Conservation (phyloP, 2,113 vertebrate genomes). For the Bambusicola thoracicus region DNA sequence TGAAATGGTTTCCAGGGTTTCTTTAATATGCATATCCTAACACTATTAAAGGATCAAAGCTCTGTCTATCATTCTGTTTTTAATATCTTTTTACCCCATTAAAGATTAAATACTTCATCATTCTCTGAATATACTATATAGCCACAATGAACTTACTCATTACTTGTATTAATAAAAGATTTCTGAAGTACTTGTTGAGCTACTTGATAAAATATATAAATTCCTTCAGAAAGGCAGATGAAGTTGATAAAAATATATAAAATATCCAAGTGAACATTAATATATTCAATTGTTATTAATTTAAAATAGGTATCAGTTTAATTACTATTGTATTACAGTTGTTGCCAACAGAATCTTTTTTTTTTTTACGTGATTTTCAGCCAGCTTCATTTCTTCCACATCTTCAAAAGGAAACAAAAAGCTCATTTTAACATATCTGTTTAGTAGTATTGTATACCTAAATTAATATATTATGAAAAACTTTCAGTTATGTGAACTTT, state of each 20-base stretch:
- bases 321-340: neutral
- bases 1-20: neutral
- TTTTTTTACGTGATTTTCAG: neutral
- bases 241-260: neutral
- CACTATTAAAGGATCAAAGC: constrained; percentile 39
- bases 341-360: neutral
- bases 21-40: constrained; percentile 1
- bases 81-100: constrained; percentile 7
- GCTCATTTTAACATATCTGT: neutral
- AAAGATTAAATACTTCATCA: constrained; percentile 43
- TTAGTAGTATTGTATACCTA: neutral
- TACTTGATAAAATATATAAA: constrained; percentile 22
- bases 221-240: neutral
- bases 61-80: constrained; percentile 10
- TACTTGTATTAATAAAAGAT: constrained; percentile 16
- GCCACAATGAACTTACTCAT: neutral
- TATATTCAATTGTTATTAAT: neutral
- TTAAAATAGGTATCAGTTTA: neutral
- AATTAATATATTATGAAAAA: neutral
- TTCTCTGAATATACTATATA: neutral
- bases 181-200: constrained; percentile 18
- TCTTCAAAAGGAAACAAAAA: neutral
- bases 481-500: neutral
- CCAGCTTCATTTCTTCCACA: neutral
- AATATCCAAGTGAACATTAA: neutral